A percentile compares a stretch with the other conserved stretches of the same genome.
Evolutionary conservation across 1,140 invertebrate genomes (phyloP).

Genomic region (Mya arenaria): DNA sequence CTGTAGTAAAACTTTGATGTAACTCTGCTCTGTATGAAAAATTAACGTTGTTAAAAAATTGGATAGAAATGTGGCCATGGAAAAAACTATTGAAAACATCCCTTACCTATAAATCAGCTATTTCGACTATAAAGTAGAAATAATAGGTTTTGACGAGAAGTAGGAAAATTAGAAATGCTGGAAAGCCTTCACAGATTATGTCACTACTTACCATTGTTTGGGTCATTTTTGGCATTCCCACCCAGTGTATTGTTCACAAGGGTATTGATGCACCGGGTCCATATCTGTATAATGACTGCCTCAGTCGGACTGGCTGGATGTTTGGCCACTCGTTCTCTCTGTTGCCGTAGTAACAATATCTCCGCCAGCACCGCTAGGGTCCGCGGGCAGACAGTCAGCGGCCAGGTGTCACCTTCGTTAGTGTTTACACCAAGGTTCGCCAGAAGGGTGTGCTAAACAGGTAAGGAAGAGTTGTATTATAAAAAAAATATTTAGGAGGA

Average conservation of each 20-base stretch:
- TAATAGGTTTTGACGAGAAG: no score
- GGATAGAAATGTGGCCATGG: no score
- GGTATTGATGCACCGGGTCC: slow-evolving; percentile 93
- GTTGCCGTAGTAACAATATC: slow-evolving; percentile 88
- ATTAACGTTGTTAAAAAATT: no score
- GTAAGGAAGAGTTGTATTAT: no score
- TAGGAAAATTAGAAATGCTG: no score
- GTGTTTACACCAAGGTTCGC: slow-evolving; percentile 90
- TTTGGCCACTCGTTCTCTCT: slow-evolving; percentile 86
- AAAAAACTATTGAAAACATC: no score
- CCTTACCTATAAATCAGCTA: no score
- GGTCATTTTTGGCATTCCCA: slow-evolving; percentile 68
- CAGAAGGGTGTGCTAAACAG: slow-evolving; percentile 88
- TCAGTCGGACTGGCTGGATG: slow-evolving; percentile 83
- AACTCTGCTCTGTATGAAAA: no score
- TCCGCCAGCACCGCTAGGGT: slow-evolving; percentile 91
- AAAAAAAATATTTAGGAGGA: no score
- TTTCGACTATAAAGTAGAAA: no score
- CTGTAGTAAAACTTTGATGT: no score
- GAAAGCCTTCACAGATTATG: no score
- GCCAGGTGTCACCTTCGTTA: slow-evolving; percentile 86
- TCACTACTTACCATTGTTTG: slow-evolving; percentile 72
- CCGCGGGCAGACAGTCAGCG: slow-evolving; percentile 91
- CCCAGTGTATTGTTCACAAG: slow-evolving; percentile 89
- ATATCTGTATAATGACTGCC: slow-evolving; percentile 93